Conservation (phyloP, 2,888 invertebrate genomes). For the Leuctra nigra region DNA sequence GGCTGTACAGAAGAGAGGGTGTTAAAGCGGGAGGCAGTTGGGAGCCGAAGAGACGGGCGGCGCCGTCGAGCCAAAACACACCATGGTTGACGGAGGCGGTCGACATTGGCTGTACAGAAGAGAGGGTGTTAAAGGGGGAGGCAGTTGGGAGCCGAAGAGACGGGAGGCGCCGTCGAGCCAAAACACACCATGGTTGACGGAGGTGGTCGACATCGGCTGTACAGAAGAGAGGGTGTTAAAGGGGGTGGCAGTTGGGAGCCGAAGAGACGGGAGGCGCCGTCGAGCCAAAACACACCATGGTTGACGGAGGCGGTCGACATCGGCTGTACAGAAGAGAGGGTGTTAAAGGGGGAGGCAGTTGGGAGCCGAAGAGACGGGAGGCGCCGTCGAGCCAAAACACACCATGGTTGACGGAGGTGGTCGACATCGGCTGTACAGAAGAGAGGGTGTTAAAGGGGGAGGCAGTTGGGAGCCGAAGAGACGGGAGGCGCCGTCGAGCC, state of each 20-base stretch:
- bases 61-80: neutral
- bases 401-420: too few relatives aligned
- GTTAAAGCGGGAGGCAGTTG: neutral
- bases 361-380: neutral
- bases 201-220: neutral
- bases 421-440: neutral
- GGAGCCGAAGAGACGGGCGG: neutral
- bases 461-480: neutral
- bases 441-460: neutral
- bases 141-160: neutral
- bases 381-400: too few relatives aligned
- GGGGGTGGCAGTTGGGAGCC: neutral
- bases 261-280: neutral
- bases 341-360: neutral
- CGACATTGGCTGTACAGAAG: neutral
- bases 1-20: neutral
- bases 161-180: neutral
- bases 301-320: too few relatives aligned
- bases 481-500: too few relatives aligned
- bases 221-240: constrained; percentile 4
- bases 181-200: constrained; percentile 13
- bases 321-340: neutral
- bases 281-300: constrained; percentile 8
- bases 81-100: constrained; percentile 14
- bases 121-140: neutral